Evolutionary conservation across 2,113 vertebrate genomes (phyloP), one percentile per base, ranked within the genome.

Genomic region (Pandion haliaetus): DNA sequence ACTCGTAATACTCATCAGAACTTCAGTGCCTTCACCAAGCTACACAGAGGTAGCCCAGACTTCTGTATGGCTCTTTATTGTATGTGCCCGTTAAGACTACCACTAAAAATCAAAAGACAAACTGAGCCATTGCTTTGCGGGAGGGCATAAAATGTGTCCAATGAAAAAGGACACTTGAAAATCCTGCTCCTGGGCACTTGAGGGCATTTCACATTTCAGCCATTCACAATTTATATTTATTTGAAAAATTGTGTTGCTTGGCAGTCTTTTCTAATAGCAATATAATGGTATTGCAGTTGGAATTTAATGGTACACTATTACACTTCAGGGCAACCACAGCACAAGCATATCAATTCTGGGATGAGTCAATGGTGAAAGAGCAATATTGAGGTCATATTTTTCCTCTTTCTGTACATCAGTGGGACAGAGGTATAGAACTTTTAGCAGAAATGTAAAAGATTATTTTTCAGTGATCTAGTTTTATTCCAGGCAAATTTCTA

Each of bases 301-400:
- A 92, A 96, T 97, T 94, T 97, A 96, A 96, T 95, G 93, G 85
- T 82, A 95, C 73, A 50, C 91, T 96, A 93, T 96, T 92, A 93
- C 88, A 94, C 96, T 96, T 95, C 82, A 95, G 89, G 95, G 95
- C 95, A 95, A 79, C 86, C 74, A 61, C 77, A 95, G 92, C 95
- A 95, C 65, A 70, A 94, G 90, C 82, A 90, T 96, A 95, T 97
- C 97, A 96, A 93, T 98, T 96, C 87, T 95, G 81, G 91, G 85
- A 96, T 83, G 95, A 98, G 92, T 88, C 95, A 93, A 77, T 96
- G 89, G 92, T 92, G 91, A 92, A 96, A 95, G 61, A 94, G 74
- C 71, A 97, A 97, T 97, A 96, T 95, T 97, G 97, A 97, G 95
- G 95, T 97, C 58, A 95, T 98, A 97, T 97, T 97, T 97, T 97